Base-by-base conservation (phyloP, 2,888 invertebrate genomes). In the Girardia tigrina region DNA sequence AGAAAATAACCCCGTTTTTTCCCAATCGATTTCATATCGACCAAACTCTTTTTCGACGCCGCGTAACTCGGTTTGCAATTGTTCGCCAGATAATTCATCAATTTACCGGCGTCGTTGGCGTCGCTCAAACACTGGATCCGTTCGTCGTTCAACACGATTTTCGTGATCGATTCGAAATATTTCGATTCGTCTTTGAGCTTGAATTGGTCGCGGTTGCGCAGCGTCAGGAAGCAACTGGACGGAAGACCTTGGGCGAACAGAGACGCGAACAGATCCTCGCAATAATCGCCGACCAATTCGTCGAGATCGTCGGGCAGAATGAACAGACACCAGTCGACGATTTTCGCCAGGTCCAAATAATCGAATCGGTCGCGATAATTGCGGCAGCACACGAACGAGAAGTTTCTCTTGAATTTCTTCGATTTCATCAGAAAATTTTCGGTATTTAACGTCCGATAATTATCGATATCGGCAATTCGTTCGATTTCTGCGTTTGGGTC, bases 341-440 rank as follows among this genome's bases (percentile, higher is more conserved):
- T 42, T 27, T 73, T 26, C 12, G 29, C 73, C 20, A 73, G 20
- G 56, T 73, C 73, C 26, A 70, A 70, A 70, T 26, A 70, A 26
- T 26, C 70, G 23, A 70, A 70, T 26, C 20, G 20, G n/a, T 70
- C 70, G 6, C 70, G 23, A 70, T 14, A 70, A 36, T 36, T 36
- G 12, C 36, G 36, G 16, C 36, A 36, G 36, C 12, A 8, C 8
- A 16, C 16, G 16, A 36, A 36, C 8, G 36, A 8, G 36, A 36
- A 36, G 16, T 36, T 36, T 16, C 16, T 36, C 16, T 36, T 36
- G 16, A 36, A 36, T 36, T 36, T 36, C 8, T 36, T 36, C 12
- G 36, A 36, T 36, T 36, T 36, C 36, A 36, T 36, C 8, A 36
- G 8, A 16, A 36, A 36, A 36, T 36, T 36, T 36, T 36, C 36